Percentiles rank a stretch among this genome's conserved stretches.
Evolutionary conservation across 2,888 invertebrate species (phyloP).

Genomic region (Lepidocyrtoides sp.): DNA sequence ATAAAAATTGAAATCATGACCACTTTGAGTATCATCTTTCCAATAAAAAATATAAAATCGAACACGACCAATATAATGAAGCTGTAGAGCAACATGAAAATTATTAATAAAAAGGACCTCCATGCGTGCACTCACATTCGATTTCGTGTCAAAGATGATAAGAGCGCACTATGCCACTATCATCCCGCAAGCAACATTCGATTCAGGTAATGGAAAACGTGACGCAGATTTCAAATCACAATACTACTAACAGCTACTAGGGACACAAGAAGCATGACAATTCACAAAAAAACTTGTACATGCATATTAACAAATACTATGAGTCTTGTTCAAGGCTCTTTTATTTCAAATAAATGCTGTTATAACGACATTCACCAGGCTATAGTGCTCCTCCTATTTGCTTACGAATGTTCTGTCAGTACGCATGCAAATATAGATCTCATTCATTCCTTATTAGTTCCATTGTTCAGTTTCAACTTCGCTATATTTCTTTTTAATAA

Average conservation of each 20-base stretch:
- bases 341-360: too few relatives aligned
- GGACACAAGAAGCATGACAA: background rate
- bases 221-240: constrained; percentile 53
- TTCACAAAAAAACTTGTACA: background rate
- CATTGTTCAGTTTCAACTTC: background rate
- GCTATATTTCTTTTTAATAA: constrained; percentile 28
- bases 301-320: background rate
- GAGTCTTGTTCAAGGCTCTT: too few relatives aligned
- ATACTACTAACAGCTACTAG: background rate
- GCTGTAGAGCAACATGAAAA: constrained; percentile 61
- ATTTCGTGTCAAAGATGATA: constrained; percentile 67
- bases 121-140: constrained; percentile 62
- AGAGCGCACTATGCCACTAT: constrained; percentile 21
- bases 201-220: constrained; percentile 76
- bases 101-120: constrained; percentile 73
- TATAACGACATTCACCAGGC: background rate
- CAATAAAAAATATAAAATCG: constrained; percentile 62
- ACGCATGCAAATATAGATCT: constrained; percentile 12
- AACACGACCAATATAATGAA: constrained; percentile 71
- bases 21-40: constrained; percentile 62
- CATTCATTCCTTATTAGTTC: background rate
- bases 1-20: constrained; percentile 75
- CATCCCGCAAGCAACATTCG: constrained; percentile 42
- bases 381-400: background rate
- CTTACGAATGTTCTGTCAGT: background rate